A percentile compares a stretch with the other conserved stretches of the same genome.
Conservation (phyloP, 2,888 invertebrate species). For the Holacanthella duospinosa region DNA sequence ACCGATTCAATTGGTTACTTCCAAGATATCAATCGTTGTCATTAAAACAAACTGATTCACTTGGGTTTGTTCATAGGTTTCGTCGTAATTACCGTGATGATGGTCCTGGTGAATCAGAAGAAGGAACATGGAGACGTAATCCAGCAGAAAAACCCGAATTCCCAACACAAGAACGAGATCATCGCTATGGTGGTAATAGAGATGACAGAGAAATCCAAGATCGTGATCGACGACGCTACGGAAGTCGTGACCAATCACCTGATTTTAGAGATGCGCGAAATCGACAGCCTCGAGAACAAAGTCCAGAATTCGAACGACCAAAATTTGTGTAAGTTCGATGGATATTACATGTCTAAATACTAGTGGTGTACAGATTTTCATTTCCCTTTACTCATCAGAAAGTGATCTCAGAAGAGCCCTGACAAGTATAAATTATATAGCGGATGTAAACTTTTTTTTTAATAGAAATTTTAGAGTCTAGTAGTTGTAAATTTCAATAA, state of each 20-base stretch:
- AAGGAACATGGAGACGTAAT: neutral
- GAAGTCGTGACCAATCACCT: neutral
- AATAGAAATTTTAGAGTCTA: too few relatives aligned
- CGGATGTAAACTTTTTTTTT: too few relatives aligned
- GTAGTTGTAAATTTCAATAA: too few relatives aligned
- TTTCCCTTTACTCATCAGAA: neutral
- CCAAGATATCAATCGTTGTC: too few relatives aligned
- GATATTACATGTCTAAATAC: neutral
- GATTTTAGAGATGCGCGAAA: neutral
- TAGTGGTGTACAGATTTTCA: neutral
- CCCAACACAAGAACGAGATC: neutral
- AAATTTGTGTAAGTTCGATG: neutral
- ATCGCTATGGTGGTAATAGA: neutral
- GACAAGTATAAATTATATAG: too few relatives aligned
- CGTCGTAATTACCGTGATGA: neutral
- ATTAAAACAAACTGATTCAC: too few relatives aligned
- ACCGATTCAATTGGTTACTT: too few relatives aligned
- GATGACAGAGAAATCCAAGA: constrained; percentile 7
- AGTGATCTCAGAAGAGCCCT: too few relatives aligned
- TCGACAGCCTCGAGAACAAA: constrained; percentile 1
- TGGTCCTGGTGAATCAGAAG: neutral
- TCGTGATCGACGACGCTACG: constrained; percentile 8
- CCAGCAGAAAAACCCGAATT: constrained; percentile 6
- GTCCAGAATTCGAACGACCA: constrained; percentile 10
- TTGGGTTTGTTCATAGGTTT: constrained; percentile 5